Evolutionary conservation across 2,888 invertebrate genomes (phyloP).

Genomic region (Sesamia inferens): DNA sequence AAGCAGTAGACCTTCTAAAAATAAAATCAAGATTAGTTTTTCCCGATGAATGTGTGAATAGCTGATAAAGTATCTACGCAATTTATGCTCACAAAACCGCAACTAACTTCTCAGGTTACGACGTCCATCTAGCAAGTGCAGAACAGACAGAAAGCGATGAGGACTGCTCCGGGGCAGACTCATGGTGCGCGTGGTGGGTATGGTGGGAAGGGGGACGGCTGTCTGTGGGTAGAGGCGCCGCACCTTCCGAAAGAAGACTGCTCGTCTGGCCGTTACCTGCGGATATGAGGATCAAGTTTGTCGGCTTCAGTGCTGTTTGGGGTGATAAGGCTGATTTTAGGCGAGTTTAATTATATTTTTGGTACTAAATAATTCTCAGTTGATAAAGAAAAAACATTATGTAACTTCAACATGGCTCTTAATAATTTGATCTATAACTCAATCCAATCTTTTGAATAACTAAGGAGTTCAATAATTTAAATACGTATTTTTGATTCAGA

Average conservation of each 20-base stretch:
- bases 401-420: not conserved
- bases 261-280: constrained; percentile 91
- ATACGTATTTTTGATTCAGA: constrained; percentile 76
- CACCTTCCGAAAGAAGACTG: constrained; percentile 88
- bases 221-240: constrained; percentile 90
- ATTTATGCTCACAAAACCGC: not conserved
- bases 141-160: constrained; percentile 90
- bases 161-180: constrained; percentile 81
- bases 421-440: not conserved
- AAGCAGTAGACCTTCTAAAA: too few species aligned
- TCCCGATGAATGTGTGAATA: too few species aligned
- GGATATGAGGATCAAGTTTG: constrained; percentile 90
- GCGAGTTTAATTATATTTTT: constrained; percentile 72
- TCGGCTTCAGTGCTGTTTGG: constrained; percentile 92
- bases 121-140: constrained; percentile 90
- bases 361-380: too few species aligned
- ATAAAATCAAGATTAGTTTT: too few species aligned
- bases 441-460: not conserved
- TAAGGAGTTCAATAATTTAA: not conserved
- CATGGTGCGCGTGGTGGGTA: constrained; percentile 92
- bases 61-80: too few species aligned
- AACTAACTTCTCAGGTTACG: constrained; percentile 87
- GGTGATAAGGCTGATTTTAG: constrained; percentile 91
- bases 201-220: constrained; percentile 91
- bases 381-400: too few species aligned